Evolutionary conservation across 2,888 invertebrate species (phyloP).

Genomic region (Matsumyia berberina): DNA sequence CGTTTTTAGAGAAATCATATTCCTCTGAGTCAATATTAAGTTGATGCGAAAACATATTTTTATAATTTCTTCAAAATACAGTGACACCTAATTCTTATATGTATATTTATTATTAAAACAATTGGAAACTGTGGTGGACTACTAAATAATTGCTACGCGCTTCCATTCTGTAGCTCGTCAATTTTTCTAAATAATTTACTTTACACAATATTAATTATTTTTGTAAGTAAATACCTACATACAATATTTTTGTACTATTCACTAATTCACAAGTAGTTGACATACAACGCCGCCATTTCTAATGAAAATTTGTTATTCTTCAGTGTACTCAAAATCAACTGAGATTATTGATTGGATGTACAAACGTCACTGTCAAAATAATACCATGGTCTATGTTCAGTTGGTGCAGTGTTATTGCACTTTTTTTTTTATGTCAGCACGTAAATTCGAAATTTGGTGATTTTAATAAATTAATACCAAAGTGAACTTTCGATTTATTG

Average conservation of each 20-base stretch:
- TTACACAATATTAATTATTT: slow-evolving; percentile 13
- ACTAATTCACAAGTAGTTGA: slow-evolving; percentile 49
- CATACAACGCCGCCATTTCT: slow-evolving; percentile 69
- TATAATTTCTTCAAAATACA: slow-evolving; percentile 27
- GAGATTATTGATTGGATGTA: slow-evolving; percentile 65
- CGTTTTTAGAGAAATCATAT: slow-evolving; percentile 93
- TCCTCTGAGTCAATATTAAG: slow-evolving; percentile 77
- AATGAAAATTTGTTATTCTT: slow-evolving; percentile 72
- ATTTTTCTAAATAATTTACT: slow-evolving; percentile 28
- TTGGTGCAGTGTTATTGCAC: not conserved
- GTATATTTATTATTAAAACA: slow-evolving; percentile 50
- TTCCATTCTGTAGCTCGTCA: slow-evolving; percentile 35
- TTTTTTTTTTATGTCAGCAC: no score
- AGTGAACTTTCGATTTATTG: no score
- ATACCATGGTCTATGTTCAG: slow-evolving; percentile 21
- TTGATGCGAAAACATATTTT: slow-evolving; percentile 65
- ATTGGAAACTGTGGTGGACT: slow-evolving; percentile 33
- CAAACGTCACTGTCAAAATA: slow-evolving; percentile 62
- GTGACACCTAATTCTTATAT: slow-evolving; percentile 34
- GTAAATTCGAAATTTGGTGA: no score
- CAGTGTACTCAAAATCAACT: slow-evolving; percentile 45
- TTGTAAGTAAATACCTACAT: slow-evolving; percentile 9
- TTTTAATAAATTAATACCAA: no score
- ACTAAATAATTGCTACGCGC: slow-evolving; percentile 20
- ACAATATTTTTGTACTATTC: slow-evolving; percentile 32